These are phyloP conservation scores for Amphibalanus amphitrite DNA, from an alignment of 1,140 invertebrate genomes.

Conservation along the genomic window DNA sequence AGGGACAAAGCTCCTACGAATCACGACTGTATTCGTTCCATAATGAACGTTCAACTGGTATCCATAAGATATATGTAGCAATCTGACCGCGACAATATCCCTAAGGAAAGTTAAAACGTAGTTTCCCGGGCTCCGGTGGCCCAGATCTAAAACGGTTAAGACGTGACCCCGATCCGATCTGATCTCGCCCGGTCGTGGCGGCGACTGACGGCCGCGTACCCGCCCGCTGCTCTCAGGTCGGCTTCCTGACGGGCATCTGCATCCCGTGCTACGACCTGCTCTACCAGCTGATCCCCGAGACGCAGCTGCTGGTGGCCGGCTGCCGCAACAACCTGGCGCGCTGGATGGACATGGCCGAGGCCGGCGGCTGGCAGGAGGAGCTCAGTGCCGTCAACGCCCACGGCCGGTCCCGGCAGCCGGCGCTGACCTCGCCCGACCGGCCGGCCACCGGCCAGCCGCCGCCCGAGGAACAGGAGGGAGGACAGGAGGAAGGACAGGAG, in stretches of 20 bases:
- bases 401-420: neutral
- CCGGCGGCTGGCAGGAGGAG: constrained; percentile 12
- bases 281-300: constrained; percentile 45
- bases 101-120: too few species aligned
- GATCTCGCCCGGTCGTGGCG: too few species aligned
- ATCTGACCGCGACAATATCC: too few species aligned
- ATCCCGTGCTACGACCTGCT: constrained; percentile 59
- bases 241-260: constrained; percentile 59
- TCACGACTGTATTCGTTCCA: too few species aligned
- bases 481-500: neutral
- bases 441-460: constrained; percentile 6
- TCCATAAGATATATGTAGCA: too few species aligned
- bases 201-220: too few species aligned
- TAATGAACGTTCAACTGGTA: too few species aligned
- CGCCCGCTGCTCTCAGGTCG: constrained; percentile 36
- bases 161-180: too few species aligned
- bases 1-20: too few species aligned
- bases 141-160: too few species aligned
- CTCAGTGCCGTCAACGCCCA: neutral
- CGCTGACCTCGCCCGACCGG: neutral
- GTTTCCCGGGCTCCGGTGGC: too few species aligned
- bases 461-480: constrained; percentile 10
- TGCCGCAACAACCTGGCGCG: constrained; percentile 37
- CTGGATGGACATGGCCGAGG: constrained; percentile 35
- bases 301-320: constrained; percentile 47